Conservation (phyloP, 2,113 vertebrate genomes). For the Pavo muticus region DNA sequence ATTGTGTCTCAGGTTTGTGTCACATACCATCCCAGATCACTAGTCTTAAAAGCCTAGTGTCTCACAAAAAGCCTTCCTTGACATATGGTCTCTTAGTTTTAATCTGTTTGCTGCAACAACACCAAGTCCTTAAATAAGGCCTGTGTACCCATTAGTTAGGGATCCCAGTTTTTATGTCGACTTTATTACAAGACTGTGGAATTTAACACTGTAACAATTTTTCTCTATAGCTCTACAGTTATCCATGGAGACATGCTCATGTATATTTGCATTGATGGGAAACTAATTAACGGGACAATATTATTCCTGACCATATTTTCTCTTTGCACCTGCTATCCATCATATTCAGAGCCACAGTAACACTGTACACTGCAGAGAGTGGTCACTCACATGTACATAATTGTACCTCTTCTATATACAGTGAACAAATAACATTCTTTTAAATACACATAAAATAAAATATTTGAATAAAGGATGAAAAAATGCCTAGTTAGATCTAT, state of each 20-base stretch:
- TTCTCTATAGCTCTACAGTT: not conserved
- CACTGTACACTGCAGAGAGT: not conserved
- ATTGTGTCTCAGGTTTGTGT: not conserved
- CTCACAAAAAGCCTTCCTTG: not conserved
- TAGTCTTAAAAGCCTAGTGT: not conserved
- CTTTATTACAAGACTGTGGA: not conserved
- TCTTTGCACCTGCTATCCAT: not conserved
- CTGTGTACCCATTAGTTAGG: not conserved
- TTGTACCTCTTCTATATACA: not conserved
- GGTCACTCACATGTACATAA: not conserved
- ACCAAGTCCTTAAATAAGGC: not conserved
- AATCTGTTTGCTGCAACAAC: not conserved
- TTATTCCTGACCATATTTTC: not conserved
- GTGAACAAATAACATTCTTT: not conserved
- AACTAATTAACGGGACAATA: not conserved
- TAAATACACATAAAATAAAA: not conserved
- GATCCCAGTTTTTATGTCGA: not conserved
- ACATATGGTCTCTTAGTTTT: not conserved
- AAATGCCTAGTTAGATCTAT: not conserved
- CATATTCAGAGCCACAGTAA: not conserved
- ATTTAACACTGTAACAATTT: not conserved
- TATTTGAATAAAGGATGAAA: not conserved
- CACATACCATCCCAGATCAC: not conserved
- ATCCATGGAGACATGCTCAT: not conserved
- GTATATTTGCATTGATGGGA: not conserved